Percentiles rank a stretch among this genome's conserved stretches.
phyloP scores from a whole-genome alignment of 2,113 vertebrate species.

The Colaptes auratus region DNA sequence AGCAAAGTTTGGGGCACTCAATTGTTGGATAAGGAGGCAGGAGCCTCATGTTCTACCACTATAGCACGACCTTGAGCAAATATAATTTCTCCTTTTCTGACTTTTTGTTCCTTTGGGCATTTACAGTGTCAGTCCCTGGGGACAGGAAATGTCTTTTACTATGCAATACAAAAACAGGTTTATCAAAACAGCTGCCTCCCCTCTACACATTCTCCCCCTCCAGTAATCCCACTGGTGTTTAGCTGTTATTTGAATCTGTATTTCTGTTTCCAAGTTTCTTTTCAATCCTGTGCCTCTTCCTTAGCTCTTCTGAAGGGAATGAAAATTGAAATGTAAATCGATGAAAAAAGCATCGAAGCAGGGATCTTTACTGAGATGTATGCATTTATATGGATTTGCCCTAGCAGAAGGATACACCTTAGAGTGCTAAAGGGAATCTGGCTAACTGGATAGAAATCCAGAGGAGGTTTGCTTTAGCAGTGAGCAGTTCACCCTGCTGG shows the following conservation, averaged over 20 bases:
- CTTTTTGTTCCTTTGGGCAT: background rate
- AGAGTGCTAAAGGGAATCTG: background rate
- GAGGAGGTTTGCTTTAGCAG: background rate
- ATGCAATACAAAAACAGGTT: background rate
- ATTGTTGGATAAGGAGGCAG: background rate
- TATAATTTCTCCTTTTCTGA: background rate
- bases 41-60: background rate
- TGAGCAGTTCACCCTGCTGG: background rate
- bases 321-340: background rate
- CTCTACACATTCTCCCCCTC: background rate
- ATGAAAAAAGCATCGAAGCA: background rate
- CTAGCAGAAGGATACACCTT: background rate
- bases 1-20: background rate
- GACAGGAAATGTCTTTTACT: background rate
- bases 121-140: background rate
- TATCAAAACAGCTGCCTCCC: background rate
- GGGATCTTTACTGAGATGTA: background rate
- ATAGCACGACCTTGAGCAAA: background rate
- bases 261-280: background rate
- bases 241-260: background rate
- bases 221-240: background rate
- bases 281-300: background rate
- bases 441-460: background rate
- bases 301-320: background rate
- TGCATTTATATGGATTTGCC: background rate